Evolutionary conservation across 2,888 invertebrate species (phyloP).

Genomic region (Diplazon laetatorius): DNA sequence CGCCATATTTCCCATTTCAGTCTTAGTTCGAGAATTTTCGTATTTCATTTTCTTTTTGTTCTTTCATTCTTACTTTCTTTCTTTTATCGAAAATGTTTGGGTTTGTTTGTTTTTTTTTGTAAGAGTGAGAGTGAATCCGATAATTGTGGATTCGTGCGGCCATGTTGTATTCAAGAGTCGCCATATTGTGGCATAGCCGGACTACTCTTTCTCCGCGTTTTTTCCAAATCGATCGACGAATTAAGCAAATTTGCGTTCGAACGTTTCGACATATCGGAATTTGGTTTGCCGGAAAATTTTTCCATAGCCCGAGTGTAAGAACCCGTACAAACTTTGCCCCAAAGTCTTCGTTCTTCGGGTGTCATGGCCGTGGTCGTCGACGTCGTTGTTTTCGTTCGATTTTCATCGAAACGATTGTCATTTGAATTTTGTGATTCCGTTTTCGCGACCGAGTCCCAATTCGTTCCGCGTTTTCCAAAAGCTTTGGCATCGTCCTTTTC

Average conservation of each 20-base stretch:
- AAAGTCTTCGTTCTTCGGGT: conserved; percentile 75
- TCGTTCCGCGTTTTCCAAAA: conserved; percentile 46
- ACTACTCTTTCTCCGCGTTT: conserved; percentile 79
- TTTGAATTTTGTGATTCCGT: conserved; percentile 58
- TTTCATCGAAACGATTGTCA: too few species aligned
- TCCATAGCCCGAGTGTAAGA: conserved; percentile 83
- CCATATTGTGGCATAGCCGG: conserved; percentile 77
- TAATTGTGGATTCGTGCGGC: too few species aligned
- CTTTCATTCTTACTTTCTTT: too few species aligned
- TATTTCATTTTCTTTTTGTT: too few species aligned
- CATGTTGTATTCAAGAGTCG: conserved; percentile 69
- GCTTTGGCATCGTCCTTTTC: conserved; percentile 72
- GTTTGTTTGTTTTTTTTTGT: too few species aligned
- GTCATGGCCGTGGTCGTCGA: conserved; percentile 62
- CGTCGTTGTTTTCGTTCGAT: conserved; percentile 53
- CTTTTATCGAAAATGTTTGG: too few species aligned
- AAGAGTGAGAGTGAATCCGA: too few species aligned
- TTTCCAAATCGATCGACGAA: conserved; percentile 69
- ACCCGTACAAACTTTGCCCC: conserved; percentile 82
- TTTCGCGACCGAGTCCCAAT: conserved; percentile 61
- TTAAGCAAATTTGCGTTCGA: conserved; percentile 65
- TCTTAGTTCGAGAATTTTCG: conserved; percentile 65
- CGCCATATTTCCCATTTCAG: too few species aligned
- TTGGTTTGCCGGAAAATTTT: conserved; percentile 78
- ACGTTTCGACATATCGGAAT: conserved; percentile 64